Evolutionary conservation across 2,888 invertebrate genomes (phyloP), one percentile per base, ranked within the genome.

Genomic region (Agriotes lineatus): DNA sequence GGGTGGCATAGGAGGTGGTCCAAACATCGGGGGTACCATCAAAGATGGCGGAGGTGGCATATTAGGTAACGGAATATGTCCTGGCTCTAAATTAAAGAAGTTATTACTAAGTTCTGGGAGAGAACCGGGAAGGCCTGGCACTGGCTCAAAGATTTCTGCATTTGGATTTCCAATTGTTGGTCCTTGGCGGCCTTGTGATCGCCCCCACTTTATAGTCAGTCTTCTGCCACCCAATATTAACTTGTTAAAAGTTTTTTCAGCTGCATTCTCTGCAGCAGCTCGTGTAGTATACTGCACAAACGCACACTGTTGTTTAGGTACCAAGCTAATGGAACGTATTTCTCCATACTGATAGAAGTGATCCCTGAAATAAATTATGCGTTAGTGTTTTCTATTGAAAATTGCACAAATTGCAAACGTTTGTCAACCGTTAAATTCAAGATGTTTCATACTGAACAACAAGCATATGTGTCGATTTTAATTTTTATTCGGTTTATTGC

Each of bases 301-400:
- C 0, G 97, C 97, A 86, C 99, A 99, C 80, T 95, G 95, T 76
- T 99, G 97, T 73, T 96, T 91, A 0, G 93, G 91, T 6, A 99
- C 96, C 76, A 99, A 87, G 7, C 96, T 96, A 16, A 99, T 89
- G 0, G 94, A 93, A 75, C 99, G 90, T 69, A 99, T 97, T 85
- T 99, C 99, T 12, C 99, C 99, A 85, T 94, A 99, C 82, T 99
- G 99, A 85, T 99, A 99, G 85, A 99, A 99, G 80, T 98, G 95
- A 81, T 98, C 97, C 72, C 95, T 91, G 73, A n/a, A n/a, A n/a
- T n/a, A n/a, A n/a, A n/a, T n/a, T n/a, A n/a, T n/a, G n/a, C n/a
- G n/a, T n/a, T n/a, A n/a, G n/a, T n/a, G n/a, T n/a, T n/a, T n/a
- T n/a, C n/a, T n/a, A n/a, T n/a, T n/a, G n/a, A n/a, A n/a, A n/a